A percentile compares a stretch with the other conserved stretches of the same genome.
Evolutionary conservation across 2,113 vertebrate genomes (phyloP).

Genomic region (Clarias macrocephalus): DNA sequence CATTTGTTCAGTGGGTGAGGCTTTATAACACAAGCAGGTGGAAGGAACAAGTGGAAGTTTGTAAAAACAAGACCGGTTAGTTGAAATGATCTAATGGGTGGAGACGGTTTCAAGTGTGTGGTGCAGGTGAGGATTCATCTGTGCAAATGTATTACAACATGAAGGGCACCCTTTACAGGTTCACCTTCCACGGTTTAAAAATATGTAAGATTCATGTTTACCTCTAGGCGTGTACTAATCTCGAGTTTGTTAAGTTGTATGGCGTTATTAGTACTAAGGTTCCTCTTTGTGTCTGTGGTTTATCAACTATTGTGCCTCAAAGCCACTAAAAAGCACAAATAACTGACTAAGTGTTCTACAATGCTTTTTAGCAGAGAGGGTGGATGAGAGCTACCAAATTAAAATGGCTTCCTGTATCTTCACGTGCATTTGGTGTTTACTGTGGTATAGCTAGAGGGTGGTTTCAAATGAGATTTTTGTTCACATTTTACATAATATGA

Average conservation of each 20-base stretch:
- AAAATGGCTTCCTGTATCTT: background rate
- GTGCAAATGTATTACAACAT: background rate
- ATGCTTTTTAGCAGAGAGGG: background rate
- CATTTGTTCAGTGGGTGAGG: background rate
- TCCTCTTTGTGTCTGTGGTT: conserved; percentile 8
- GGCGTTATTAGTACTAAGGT: background rate
- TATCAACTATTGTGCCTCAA: background rate
- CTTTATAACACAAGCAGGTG: background rate
- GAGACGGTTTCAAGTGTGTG: conserved; percentile 10
- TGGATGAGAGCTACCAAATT: background rate
- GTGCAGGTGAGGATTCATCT: conserved; percentile 18
- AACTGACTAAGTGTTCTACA: background rate
- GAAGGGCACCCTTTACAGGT: background rate
- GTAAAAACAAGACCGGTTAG: background rate
- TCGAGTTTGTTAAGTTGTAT: background rate
- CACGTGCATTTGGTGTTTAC: background rate
- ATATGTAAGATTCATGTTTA: background rate
- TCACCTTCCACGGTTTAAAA: background rate
- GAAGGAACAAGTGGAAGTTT: background rate
- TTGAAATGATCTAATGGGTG: background rate
- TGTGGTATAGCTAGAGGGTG: too few species aligned
- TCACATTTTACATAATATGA: too few species aligned
- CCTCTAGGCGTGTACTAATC: background rate
- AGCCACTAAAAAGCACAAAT: background rate
- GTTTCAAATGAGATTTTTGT: too few species aligned